Conservation (phyloP, 2,113 vertebrate genomes). For the Dasyornis broadbenti region DNA sequence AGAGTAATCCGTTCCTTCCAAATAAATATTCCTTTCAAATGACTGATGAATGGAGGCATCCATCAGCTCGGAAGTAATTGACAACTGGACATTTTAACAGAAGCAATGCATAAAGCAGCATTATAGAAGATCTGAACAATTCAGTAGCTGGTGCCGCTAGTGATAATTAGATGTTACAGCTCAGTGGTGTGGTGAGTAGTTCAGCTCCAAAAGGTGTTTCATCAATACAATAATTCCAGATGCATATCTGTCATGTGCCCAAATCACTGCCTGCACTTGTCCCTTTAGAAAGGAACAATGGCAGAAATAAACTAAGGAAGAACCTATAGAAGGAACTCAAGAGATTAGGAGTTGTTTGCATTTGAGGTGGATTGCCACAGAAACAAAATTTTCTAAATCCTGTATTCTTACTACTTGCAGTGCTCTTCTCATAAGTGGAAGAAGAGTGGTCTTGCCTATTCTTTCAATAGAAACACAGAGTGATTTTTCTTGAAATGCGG, state of each 20-base stretch:
- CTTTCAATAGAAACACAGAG: neutral
- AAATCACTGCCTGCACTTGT: neutral
- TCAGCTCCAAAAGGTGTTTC: conserved; percentile 14
- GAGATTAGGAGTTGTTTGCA: neutral
- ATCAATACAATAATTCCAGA: conserved; percentile 35
- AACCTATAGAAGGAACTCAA: neutral
- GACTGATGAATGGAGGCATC: conserved; percentile 11
- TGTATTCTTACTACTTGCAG: neutral
- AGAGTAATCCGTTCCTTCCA: neutral
- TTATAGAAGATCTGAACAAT: conserved; percentile 50
- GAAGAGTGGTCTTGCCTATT: neutral
- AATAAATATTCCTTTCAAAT: conserved; percentile 48
- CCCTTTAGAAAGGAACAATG: neutral
- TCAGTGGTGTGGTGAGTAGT: conserved; percentile 56
- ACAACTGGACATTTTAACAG: neutral
- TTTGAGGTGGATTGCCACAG: neutral
- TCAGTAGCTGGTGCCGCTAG: conserved; percentile 28
- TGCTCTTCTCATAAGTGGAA: neutral
- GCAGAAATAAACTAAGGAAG: neutral
- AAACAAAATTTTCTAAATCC: neutral
- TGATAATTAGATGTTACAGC: conserved; percentile 66
- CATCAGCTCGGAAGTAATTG: conserved; percentile 15
- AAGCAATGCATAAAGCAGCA: conserved; percentile 13
- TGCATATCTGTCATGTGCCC: neutral
- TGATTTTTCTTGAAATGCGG: neutral